Base-by-base conservation (phyloP, 2,797 vertebrate genomes). In the Zalophus californianus region DNA sequence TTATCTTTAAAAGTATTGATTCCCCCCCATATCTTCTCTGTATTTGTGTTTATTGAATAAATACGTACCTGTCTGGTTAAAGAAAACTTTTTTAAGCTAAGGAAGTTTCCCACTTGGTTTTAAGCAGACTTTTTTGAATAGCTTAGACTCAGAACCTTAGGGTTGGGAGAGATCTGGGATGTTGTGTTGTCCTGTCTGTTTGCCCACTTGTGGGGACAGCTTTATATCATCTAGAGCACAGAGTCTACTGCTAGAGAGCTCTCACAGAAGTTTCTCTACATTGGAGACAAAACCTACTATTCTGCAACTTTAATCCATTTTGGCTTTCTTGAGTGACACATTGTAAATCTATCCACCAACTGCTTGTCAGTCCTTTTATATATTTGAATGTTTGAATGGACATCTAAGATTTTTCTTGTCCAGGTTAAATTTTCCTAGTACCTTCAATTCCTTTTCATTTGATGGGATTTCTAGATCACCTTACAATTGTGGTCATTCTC, bases 1-100 rank as follows among this genome's bases (percentile, higher is more conserved):
- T 99, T 98, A 98, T 98, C 98, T 98, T 97, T 98, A 98, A 98
- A 99, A 98, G 91, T 98, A 98, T 98, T 97, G 98, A 98, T 99
- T 98, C 97, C 0, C 1, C 27, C 92, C 25, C 1, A 97, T 98
- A 97, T 97, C 95, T 98, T 97, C 97, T 98, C 97, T 98, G 80
- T 95, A 96, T 98, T 98, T 98, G 93, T 98, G 97, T 97, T 98
- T 98, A 97, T 98, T 97, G 68, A 98, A 54, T 98, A 98, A 98
- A 97, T 95, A 94, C 90, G 79, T 0, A 95, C 91, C 64, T 88
- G 86, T 91, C 82, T 95, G 85, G 80, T 97, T 97, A 90, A 97
- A 92, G 25, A 97, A 97, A 97, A 92, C 68, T 72, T 95, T 21
- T 56, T 86, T 77, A 97, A 96, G 50, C 62, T 73, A 93, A 94